Conservation (phyloP, 2,797 vertebrate species). For the Anabas testudineus region DNA sequence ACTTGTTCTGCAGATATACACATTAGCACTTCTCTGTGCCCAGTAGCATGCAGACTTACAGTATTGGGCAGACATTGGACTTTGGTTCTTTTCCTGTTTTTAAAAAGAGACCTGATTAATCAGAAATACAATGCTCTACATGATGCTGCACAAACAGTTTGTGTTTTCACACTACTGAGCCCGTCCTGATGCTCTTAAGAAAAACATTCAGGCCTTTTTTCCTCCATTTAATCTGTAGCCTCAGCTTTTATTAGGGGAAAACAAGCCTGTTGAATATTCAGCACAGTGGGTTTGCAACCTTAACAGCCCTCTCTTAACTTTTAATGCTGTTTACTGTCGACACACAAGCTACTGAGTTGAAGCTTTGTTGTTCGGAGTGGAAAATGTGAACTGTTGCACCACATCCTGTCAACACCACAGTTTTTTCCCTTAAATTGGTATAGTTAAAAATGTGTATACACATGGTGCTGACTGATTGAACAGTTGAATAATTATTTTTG, state of each 20-base stretch:
- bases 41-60: neutral
- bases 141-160: neutral
- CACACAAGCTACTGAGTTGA: constrained; percentile 8
- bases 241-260: constrained; percentile 69
- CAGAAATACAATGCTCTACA: neutral
- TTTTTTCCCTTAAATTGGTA: neutral
- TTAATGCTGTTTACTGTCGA: constrained; percentile 47
- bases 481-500: too few species aligned
- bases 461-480: too few species aligned
- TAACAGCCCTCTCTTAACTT: constrained; percentile 31
- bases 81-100: neutral
- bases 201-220: constrained; percentile 56
- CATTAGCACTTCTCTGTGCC: neutral
- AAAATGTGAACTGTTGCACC: constrained; percentile 52
- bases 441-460: too few species aligned
- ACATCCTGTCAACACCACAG: constrained; percentile 26
- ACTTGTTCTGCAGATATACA: constrained; percentile 23
- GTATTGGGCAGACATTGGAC: neutral
- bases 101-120: neutral
- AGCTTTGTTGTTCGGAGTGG: constrained; percentile 41
- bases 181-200: constrained; percentile 19
- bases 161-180: neutral
- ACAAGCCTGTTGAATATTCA: constrained; percentile 69
- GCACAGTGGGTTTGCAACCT: constrained; percentile 27
- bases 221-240: constrained; percentile 58